Percentiles rank a stretch among this genome's conserved stretches.
These are phyloP conservation scores for Nautilus pompilius DNA, from an alignment of 1,140 invertebrate genomes.

Conservation along the genomic window DNA sequence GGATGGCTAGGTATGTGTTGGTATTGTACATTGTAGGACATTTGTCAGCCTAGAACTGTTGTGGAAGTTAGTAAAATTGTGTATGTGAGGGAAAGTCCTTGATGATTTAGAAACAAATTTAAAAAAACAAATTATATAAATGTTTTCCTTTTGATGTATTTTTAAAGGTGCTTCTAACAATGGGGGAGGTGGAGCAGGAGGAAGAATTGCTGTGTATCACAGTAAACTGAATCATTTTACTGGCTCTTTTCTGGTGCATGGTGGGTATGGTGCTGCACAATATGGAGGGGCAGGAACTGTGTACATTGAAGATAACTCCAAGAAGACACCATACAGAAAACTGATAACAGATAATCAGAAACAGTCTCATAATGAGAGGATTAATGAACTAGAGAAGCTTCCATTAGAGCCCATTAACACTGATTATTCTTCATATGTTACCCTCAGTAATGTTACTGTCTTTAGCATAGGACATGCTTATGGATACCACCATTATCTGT, in stretches of 20 bases:
- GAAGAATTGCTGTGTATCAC: slow-evolving; percentile 38
- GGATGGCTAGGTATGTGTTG: no score
- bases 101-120: no score
- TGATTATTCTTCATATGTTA: neutral
- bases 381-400: slow-evolving; percentile 25
- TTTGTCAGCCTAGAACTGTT: neutral
- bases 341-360: slow-evolving; percentile 28
- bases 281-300: slow-evolving; percentile 36
- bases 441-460: slow-evolving; percentile 16
- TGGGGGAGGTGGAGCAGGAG: slow-evolving; percentile 38
- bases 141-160: neutral
- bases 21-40: neutral
- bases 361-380: slow-evolving; percentile 17
- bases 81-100: no score
- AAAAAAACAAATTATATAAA: no score
- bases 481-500: slow-evolving; percentile 1
- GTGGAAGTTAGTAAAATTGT: no score
- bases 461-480: slow-evolving; percentile 11
- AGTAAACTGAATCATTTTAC: slow-evolving; percentile 28
- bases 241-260: slow-evolving; percentile 29
- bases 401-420: slow-evolving; percentile 6
- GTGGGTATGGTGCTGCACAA: slow-evolving; percentile 24
- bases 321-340: slow-evolving; percentile 12
- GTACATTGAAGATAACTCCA: slow-evolving; percentile 25
- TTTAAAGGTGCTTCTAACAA: slow-evolving; percentile 15